Base-by-base conservation (phyloP, 1,140 invertebrate species). In the Colletes latitarsis region DNA sequence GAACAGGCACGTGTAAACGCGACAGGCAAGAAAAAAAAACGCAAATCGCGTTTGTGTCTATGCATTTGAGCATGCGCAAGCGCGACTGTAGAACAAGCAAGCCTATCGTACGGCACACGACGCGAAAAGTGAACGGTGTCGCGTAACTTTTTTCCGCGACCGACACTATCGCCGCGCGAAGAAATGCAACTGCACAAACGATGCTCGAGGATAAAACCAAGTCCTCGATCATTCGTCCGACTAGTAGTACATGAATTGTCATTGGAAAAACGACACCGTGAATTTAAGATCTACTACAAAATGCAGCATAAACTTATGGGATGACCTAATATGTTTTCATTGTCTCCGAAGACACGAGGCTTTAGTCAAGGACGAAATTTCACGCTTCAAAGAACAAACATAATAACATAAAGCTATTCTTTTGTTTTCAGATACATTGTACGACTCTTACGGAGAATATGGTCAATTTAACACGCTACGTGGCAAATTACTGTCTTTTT, bases 1-100 rank as follows among this genome's bases (percentile, higher is more conserved):
- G 49, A n/a, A 21, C 19, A n/a, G 41, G 41, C 62, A 75, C 71
- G 78, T 75, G 77, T 67, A 78, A 71, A 49, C 10, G n/a, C 6
- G 64, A 14, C 62, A 66, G 19, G 43, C 70, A 14, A 4, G 43
- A 19, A 63, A 41, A 63, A 41, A 71, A 63, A 57, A 57, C 1
- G n/a, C n/a, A 30, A 19, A 4, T 4, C 6, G 17, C 39, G 39
- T 17, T 64, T 46, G 43, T 9, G 57, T 21, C 19, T 21, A 6
- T 43, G 41, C 2, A 60, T 49, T 49, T 0, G 63, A 21, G 43
- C 30, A 43, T n/a, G 21, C 43, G 67, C 53, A 4, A 9, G 6
- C 43, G 46, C 12, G n/a, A 6, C 12, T 30, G 9, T 17, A 53
- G 15, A 30, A 1, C 4, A 4, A n/a, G 43, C n/a, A n/a, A 9